phyloP scores from a whole-genome alignment of 2,797 vertebrate genomes.

The Galaxias olidus region DNA sequence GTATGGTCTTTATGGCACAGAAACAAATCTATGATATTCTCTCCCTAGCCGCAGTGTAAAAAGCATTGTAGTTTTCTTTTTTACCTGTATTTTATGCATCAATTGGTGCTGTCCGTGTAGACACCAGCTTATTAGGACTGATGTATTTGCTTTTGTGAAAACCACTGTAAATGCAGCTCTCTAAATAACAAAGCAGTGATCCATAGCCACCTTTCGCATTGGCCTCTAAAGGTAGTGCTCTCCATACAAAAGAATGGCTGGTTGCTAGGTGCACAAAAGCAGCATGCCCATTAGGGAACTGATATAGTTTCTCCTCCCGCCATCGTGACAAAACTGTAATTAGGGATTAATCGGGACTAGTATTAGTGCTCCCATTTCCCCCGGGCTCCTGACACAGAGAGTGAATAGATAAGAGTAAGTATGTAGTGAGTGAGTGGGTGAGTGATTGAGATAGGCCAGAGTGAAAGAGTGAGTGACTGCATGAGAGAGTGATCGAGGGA shows the following conservation, averaged over 20 bases:
- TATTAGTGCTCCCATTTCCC: conserved; percentile 80
- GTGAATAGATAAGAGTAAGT: too few species aligned
- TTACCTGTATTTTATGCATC: conserved; percentile 64
- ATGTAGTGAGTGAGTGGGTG: conserved; percentile 10
- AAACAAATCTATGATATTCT: conserved; percentile 9
- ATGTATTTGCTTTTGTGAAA: conserved; percentile 83
- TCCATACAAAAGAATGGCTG: conserved; percentile 70
- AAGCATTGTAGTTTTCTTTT: conserved; percentile 5
- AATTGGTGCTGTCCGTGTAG: conserved; percentile 64
- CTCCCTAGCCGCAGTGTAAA: conserved; percentile 7
- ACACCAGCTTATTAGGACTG: conserved; percentile 78
- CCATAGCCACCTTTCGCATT: conserved; percentile 80
- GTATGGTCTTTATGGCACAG: too few species aligned
- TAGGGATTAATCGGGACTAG: conserved; percentile 89
- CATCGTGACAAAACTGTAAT: conserved; percentile 91
- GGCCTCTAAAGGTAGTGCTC: conserved; percentile 65
- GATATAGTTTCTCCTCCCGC: conserved; percentile 86
- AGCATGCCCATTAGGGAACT: conserved; percentile 82
- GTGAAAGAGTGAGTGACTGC: not conserved
- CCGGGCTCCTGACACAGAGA: conserved; percentile 52
- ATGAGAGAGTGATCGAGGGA: not conserved
- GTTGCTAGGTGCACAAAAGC: conserved; percentile 90
- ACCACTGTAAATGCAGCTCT: conserved; percentile 77
- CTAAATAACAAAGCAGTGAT: conserved; percentile 85
- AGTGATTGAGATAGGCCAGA: too few species aligned